Evolutionary conservation across 2,113 vertebrate species (phyloP).

Genomic region (Sphaerodactylus townsendi): DNA sequence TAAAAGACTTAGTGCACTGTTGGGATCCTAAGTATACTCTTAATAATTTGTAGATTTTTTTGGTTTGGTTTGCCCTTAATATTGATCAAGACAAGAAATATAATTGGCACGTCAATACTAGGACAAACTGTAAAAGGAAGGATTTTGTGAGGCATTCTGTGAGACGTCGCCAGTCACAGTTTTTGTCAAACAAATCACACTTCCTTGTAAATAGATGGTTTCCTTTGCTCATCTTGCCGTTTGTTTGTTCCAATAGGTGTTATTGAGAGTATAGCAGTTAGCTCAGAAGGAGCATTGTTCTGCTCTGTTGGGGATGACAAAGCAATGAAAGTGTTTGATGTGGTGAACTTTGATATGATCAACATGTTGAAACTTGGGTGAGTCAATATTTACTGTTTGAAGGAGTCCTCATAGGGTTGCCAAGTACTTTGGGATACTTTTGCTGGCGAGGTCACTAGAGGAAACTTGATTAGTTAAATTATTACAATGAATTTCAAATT

Average conservation of each 20-base stretch:
- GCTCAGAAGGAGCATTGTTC: slow-evolving; percentile 90
- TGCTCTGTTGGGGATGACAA: slow-evolving; percentile 96
- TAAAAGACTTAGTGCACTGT: neutral
- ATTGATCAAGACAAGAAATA: neutral
- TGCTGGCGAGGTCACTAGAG: neutral
- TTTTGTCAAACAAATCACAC: neutral
- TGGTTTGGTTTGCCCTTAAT: neutral
- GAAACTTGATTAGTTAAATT: neutral
- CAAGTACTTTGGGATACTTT: neutral
- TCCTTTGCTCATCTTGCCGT: neutral
- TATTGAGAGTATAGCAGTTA: slow-evolving; percentile 91
- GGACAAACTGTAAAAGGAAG: neutral
- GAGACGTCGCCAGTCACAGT: no score
- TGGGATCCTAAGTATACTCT: neutral
- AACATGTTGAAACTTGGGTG: slow-evolving; percentile 98
- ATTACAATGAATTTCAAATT: neutral
- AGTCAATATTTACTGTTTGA: slow-evolving; percentile 55
- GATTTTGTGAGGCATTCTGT: neutral
- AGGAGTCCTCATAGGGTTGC: slow-evolving; percentile 8
- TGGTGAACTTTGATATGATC: slow-evolving; percentile 99
- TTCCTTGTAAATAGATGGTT: neutral
- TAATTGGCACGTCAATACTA: neutral
- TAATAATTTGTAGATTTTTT: neutral
- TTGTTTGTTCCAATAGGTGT: slow-evolving; percentile 78
- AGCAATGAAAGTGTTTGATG: slow-evolving; percentile 99